Conservation (phyloP, 2,888 invertebrate species). For the Eristalis intricaria region DNA sequence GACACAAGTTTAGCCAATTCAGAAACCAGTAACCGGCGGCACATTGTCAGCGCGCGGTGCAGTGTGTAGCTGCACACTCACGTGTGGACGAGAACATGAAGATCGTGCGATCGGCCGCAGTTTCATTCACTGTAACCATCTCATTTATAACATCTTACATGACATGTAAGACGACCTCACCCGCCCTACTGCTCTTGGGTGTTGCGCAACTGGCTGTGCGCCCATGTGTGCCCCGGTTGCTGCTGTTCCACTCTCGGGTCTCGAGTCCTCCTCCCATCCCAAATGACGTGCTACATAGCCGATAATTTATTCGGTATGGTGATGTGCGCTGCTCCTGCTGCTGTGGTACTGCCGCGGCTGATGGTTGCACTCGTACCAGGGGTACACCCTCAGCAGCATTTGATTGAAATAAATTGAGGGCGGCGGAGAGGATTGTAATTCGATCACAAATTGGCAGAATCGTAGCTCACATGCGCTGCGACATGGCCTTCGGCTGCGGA, state of each 20-base stretch:
- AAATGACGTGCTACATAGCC: slow-evolving; percentile 35
- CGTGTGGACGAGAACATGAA: slow-evolving; percentile 29
- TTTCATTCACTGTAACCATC: slow-evolving; percentile 38
- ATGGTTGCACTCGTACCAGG: neutral
- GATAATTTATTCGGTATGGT: slow-evolving; percentile 40
- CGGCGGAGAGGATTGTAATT: slow-evolving; percentile 29
- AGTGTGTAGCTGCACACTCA: neutral
- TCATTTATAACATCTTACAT: slow-evolving; percentile 52
- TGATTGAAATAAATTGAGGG: slow-evolving; percentile 35
- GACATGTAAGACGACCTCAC: slow-evolving; percentile 52
- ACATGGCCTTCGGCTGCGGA: neutral
- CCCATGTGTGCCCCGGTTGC: neutral
- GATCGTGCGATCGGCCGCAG: slow-evolving; percentile 32
- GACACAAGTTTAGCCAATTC: neutral
- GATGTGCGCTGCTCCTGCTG: slow-evolving; percentile 18
- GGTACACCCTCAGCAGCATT: neutral
- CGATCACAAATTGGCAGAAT: slow-evolving; percentile 49
- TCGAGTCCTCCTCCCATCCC: neutral
- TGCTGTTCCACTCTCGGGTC: neutral
- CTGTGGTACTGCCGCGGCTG: neutral
- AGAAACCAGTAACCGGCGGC: neutral
- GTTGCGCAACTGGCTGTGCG: slow-evolving; percentile 29
- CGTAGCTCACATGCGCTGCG: slow-evolving; percentile 9
- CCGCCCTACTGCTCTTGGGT: slow-evolving; percentile 37
- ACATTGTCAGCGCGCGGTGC: too few relatives aligned